These are phyloP conservation scores for Trematomus loennbergii DNA, from an alignment of 2,113 vertebrate species.

Conservation along the genomic window DNA sequence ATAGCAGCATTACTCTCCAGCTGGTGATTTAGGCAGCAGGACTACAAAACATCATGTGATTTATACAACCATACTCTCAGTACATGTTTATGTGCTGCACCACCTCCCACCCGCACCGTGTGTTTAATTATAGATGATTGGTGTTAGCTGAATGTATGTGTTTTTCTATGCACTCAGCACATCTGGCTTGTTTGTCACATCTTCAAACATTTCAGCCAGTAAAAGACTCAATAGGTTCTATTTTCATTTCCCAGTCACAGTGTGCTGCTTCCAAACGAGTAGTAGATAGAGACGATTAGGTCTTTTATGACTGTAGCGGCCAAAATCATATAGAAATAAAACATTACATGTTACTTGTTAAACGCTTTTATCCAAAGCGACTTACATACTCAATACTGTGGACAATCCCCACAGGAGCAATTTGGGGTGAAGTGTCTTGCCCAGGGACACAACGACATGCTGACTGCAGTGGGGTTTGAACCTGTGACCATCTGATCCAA, in stretches of 20 bases:
- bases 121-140: constrained; percentile 19
- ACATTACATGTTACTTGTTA: no score
- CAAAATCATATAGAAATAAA: no score
- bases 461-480: no score
- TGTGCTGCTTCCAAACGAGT: background rate
- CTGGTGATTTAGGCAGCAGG: background rate
- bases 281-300: background rate
- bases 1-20: background rate
- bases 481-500: no score
- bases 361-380: no score
- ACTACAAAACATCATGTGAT: background rate
- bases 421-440: no score
- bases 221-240: background rate
- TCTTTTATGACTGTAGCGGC: background rate
- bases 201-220: constrained; percentile 12
- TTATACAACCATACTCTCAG: no score
- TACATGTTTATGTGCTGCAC: no score
- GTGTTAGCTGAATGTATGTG: constrained; percentile 11
- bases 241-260: no score
- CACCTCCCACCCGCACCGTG: background rate
- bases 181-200: background rate
- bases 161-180: constrained; percentile 1
- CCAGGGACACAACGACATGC: no score
- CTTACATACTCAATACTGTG: no score
- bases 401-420: no score